Evolutionary conservation across 2,797 vertebrate genomes (phyloP).

Genomic region (Myiotriccus ornatus): DNA sequence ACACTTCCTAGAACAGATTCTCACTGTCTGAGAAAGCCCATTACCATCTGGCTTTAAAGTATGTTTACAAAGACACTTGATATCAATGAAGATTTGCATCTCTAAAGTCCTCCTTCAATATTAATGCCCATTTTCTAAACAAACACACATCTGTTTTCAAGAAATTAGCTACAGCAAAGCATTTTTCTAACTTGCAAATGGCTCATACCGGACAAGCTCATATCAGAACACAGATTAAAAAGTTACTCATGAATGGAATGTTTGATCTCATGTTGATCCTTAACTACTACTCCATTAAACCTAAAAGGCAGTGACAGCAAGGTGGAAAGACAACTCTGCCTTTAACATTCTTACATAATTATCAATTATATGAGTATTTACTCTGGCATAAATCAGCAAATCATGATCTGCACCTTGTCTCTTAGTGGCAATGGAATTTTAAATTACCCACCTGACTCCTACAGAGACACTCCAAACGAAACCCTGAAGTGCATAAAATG

Average conservation of each 20-base stretch:
- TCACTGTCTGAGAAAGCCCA: not conserved
- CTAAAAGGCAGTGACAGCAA: not conserved
- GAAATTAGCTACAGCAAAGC: not conserved
- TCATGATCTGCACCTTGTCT: not conserved
- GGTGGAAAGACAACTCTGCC: not conserved
- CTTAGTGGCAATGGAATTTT: not conserved
- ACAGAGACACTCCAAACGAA: not conserved
- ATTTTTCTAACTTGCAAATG: not conserved
- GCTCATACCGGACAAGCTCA: not conserved
- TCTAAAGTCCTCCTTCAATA: not conserved
- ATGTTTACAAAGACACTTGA: not conserved
- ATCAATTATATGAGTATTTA: not conserved
- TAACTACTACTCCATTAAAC: not conserved
- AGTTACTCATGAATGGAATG: not conserved
- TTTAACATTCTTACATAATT: not conserved
- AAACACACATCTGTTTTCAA: not conserved
- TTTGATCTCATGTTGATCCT: not conserved
- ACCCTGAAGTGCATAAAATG: rapidly evolving
- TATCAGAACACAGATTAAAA: not conserved
- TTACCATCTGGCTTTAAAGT: not conserved
- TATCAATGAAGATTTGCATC: not conserved
- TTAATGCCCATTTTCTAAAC: not conserved
- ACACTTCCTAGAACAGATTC: slow-evolving; percentile 6
- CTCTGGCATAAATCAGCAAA: not conserved
- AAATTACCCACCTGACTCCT: not conserved